Evolutionary conservation across 1,140 invertebrate genomes (phyloP).

Genomic region (Pseudachorutes palmiensis): DNA sequence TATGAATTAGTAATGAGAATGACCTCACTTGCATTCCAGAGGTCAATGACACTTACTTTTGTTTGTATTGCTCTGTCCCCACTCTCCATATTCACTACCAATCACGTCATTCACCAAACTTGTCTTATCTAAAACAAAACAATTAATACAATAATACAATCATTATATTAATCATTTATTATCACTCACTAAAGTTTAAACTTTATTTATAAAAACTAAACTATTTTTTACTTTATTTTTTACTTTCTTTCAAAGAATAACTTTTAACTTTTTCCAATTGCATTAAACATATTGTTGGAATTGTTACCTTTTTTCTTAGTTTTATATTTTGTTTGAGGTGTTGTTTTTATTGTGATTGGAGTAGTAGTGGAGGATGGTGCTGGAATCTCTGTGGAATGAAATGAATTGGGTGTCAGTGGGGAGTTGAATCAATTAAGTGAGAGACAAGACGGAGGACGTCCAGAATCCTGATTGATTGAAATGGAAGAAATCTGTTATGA

Average conservation of each 20-base stretch:
- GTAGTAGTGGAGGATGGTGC: conserved; percentile 59
- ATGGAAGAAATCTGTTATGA: conserved; percentile 39
- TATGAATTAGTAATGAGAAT: conserved; percentile 4
- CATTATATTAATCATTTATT: no score
- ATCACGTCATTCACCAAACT: not conserved
- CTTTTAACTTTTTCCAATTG: no score
- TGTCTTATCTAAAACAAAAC: not conserved
- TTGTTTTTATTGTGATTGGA: conserved; percentile 41
- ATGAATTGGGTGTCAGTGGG: not conserved
- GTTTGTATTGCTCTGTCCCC: not conserved
- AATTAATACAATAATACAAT: conserved; percentile 5
- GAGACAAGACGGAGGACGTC: conserved; percentile 4
- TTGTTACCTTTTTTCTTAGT: conserved; percentile 22
- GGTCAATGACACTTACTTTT: not conserved
- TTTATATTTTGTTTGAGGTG: conserved; percentile 35
- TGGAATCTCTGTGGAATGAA: conserved; percentile 54
- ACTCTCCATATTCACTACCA: conserved; percentile 7
- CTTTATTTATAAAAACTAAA: no score
- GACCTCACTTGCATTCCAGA: no score
- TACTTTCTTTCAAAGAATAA: no score
- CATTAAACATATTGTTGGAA: no score
- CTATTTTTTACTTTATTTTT: no score
- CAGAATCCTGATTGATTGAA: conserved; percentile 39
- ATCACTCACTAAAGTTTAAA: no score
- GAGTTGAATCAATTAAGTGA: not conserved